A percentile compares a stretch with the other conserved stretches of the same genome.
These are phyloP conservation scores for Campoletis sonorensis DNA, from an alignment of 1,140 invertebrate species.

Conservation along the genomic window DNA sequence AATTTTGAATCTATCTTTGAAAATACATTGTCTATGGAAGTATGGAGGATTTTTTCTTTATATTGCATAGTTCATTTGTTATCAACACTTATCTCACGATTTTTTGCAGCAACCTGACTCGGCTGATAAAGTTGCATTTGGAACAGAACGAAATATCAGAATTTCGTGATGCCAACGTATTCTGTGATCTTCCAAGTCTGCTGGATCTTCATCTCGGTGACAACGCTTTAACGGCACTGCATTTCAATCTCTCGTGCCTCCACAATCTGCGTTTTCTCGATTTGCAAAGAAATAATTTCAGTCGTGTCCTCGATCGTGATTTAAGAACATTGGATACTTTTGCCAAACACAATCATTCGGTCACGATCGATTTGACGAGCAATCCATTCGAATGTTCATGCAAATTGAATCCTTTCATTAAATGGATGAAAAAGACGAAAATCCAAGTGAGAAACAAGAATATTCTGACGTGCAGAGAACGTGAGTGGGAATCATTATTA, in stretches of 20 bases:
- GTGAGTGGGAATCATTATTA: constrained; percentile 59
- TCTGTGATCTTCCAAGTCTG: constrained; percentile 83
- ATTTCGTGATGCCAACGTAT: constrained; percentile 82
- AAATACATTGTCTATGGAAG: too few species aligned
- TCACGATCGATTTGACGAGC: constrained; percentile 81
- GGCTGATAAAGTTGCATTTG: constrained; percentile 84
- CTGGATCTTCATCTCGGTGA: constrained; percentile 84
- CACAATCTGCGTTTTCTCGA: constrained; percentile 83
- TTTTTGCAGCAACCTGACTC: constrained; percentile 78
- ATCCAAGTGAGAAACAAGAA: constrained; percentile 80
- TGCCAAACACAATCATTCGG: constrained; percentile 75
- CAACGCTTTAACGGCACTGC: constrained; percentile 80
- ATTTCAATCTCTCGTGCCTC: constrained; percentile 84
- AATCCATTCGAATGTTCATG: constrained; percentile 85
- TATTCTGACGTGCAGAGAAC: constrained; percentile 75
- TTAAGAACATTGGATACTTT: constrained; percentile 79
- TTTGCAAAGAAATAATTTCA: constrained; percentile 83
- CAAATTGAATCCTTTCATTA: constrained; percentile 79
- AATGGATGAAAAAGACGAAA: constrained; percentile 81
- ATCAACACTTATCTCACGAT: not conserved
- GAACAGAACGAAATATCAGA: constrained; percentile 87
- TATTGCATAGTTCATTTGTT: too few species aligned
- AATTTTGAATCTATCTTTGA: too few species aligned
- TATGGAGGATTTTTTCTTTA: too few species aligned
- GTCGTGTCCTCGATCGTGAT: constrained; percentile 78